phyloP scores from a whole-genome alignment of 2,113 vertebrate species.

The Strigops habroptila region DNA sequence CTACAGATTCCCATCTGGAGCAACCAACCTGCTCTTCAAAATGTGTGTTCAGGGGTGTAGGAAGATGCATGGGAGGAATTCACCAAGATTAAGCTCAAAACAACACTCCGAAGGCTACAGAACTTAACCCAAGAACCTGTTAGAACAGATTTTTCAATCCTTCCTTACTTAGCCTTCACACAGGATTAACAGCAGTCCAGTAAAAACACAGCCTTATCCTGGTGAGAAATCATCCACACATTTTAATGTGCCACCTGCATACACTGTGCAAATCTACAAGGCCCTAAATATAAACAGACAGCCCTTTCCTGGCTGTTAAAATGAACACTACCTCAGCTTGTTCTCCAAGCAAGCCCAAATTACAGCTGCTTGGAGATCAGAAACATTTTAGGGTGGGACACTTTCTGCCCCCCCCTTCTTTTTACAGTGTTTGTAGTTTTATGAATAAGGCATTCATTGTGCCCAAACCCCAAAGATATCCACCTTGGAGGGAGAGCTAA shows the following conservation, averaged over 20 bases:
- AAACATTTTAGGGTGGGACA: constrained; percentile 42
- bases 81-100: background rate
- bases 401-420: background rate
- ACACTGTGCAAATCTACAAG: constrained; percentile 7
- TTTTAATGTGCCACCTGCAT: constrained; percentile 69
- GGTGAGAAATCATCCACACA: background rate
- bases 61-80: background rate
- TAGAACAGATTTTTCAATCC: background rate
- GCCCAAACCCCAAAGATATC: constrained; percentile 19
- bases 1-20: background rate
- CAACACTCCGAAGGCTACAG: background rate
- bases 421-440: background rate
- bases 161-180: background rate
- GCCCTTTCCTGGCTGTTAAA: constrained; percentile 63
- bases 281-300: constrained; percentile 61
- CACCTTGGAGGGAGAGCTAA: constrained; percentile 57
- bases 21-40: background rate
- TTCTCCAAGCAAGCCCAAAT: constrained; percentile 53
- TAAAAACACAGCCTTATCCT: constrained; percentile 58
- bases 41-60: background rate
- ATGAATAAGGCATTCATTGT: constrained; percentile 70
- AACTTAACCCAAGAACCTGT: background rate
- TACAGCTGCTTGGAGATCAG: constrained; percentile 39
- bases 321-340: constrained; percentile 71
- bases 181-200: background rate